Conservation (phyloP, 2,888 invertebrate genomes). For the Hemithea aestivaria region DNA sequence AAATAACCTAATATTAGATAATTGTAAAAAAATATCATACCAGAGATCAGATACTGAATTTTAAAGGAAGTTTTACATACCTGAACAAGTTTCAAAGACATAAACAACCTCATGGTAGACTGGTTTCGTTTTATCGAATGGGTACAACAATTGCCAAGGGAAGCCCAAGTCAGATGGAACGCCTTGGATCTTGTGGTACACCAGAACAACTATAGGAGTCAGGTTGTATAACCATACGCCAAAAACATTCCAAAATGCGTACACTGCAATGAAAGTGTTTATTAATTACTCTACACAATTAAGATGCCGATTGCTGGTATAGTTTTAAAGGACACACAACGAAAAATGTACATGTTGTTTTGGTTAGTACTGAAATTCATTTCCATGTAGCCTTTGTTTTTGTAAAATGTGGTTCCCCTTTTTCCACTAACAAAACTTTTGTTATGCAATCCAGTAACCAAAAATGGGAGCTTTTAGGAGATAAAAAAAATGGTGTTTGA, state of each 20-base stretch:
- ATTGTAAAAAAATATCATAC: too few species aligned
- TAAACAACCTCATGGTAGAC: conserved; percentile 46
- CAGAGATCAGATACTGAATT: too few species aligned
- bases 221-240: conserved; percentile 54
- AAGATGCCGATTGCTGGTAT: too few species aligned
- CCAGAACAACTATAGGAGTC: conserved; percentile 49
- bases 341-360: too few species aligned
- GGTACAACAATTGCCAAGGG: conserved; percentile 56
- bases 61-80: conserved; percentile 32
- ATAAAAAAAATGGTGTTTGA: neutral
- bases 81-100: conserved; percentile 50
- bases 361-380: too few species aligned
- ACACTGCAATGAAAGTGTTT: conserved; percentile 41
- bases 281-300: neutral
- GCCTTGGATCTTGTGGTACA: conserved; percentile 41
- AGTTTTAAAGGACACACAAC: too few species aligned
- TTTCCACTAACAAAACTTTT: too few species aligned
- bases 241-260: conserved; percentile 53
- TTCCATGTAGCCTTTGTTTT: too few species aligned
- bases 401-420: too few species aligned
- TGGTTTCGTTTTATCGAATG: conserved; percentile 55
- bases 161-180: conserved; percentile 43
- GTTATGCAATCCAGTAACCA: too few species aligned
- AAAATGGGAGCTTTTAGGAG: too few species aligned
- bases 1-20: too few species aligned